A percentile compares a stretch with the other conserved stretches of the same genome.
phyloP scores from a whole-genome alignment of 1,140 invertebrate genomes.

The Callitettix versicolor region DNA sequence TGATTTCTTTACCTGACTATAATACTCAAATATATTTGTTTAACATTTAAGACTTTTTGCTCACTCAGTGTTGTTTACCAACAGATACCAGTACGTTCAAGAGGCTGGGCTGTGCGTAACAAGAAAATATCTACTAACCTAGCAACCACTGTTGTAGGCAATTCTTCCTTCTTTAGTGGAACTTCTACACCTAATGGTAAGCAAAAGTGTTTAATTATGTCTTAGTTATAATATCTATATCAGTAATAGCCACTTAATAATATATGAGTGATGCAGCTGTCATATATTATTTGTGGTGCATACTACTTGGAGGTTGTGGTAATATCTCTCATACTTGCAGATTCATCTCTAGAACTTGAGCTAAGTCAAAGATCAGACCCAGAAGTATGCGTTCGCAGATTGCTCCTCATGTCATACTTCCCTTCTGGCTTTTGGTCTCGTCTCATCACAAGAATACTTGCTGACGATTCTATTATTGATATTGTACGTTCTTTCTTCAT shows the following conservation, averaged over 20 bases:
- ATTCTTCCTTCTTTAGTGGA: slow-evolving; percentile 26
- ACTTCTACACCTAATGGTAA: neutral
- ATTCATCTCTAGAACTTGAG: slow-evolving; percentile 19
- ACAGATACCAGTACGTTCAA: slow-evolving; percentile 40
- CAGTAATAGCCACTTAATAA: too few relatives aligned
- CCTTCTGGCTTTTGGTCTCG: slow-evolving; percentile 97
- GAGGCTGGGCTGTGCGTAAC: slow-evolving; percentile 38
- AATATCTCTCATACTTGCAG: neutral
- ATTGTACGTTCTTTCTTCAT: slow-evolving; percentile 62
- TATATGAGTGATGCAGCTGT: too few relatives aligned
- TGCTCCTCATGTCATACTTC: slow-evolving; percentile 89
- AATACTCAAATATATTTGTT: too few relatives aligned
- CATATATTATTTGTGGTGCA: too few relatives aligned
- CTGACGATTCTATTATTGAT: slow-evolving; percentile 76
- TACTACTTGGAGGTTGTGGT: too few relatives aligned
- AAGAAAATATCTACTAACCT: slow-evolving; percentile 27
- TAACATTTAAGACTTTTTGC: too few relatives aligned
- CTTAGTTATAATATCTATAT: too few relatives aligned
- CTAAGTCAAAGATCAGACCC: slow-evolving; percentile 39
- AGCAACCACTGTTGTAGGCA: slow-evolving; percentile 24
- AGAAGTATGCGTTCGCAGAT: slow-evolving; percentile 48
- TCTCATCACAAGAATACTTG: slow-evolving; percentile 81
- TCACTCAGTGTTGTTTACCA: too few relatives aligned
- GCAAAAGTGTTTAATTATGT: too few relatives aligned
- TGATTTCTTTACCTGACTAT: too few relatives aligned